These are phyloP conservation scores for Chymomyza caudatula DNA, from an alignment of 2,888 invertebrate genomes.

Conservation along the genomic window DNA sequence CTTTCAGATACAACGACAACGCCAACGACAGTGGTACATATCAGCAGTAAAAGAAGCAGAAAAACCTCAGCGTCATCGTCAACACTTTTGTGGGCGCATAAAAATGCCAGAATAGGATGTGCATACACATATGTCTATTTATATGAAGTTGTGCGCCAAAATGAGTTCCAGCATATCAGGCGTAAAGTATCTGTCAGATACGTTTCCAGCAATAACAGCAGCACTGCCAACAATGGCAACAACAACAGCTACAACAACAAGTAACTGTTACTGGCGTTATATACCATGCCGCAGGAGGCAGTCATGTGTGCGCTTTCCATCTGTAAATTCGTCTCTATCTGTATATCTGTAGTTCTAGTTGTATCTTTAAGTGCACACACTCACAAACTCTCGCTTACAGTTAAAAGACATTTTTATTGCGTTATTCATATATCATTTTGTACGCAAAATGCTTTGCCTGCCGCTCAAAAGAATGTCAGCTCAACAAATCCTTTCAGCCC, in stretches of 20 bases:
- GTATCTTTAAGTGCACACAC: not conserved
- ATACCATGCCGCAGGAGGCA: constrained; percentile 23
- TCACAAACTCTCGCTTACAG: not conserved
- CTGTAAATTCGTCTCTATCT: not conserved
- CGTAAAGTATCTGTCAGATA: constrained; percentile 47
- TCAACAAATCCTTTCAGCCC: constrained; percentile 7
- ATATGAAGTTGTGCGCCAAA: constrained; percentile 17
- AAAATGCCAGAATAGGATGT: constrained; percentile 25
- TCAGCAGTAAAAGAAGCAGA: too few species aligned
- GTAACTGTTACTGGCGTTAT: constrained; percentile 47
- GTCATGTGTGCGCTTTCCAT: constrained; percentile 21
- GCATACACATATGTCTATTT: too few species aligned
- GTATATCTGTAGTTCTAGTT: not conserved
- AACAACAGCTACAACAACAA: constrained; percentile 19
- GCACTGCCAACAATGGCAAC: too few species aligned
- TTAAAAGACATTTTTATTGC: constrained; percentile 41
- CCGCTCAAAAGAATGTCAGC: constrained; percentile 11
- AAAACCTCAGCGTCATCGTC: not conserved
- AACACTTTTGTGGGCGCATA: constrained; percentile 14
- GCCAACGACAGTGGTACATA: too few species aligned
- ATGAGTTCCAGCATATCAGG: constrained; percentile 44
- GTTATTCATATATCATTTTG: constrained; percentile 54
- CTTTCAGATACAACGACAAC: too few species aligned
- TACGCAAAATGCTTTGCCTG: not conserved
- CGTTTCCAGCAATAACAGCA: constrained; percentile 5